Evolutionary conservation across 2,113 vertebrate species (phyloP).

Genomic region (Gobiocypris rarus): DNA sequence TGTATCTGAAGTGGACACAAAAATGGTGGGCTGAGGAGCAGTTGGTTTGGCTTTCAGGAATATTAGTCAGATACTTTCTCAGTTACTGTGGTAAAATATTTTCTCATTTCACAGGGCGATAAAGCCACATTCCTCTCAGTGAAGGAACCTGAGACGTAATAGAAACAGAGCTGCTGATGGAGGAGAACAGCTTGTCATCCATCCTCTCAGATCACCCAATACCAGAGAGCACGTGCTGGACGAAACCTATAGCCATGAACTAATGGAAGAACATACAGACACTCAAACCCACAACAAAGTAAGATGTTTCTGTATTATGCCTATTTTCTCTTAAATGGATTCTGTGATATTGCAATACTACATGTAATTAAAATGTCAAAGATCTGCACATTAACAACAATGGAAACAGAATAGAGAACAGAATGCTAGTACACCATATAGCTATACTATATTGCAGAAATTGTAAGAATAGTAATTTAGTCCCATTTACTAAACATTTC

Average conservation of each 20-base stretch:
- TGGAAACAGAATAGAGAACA: neutral
- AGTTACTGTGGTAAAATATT: conserved; percentile 14
- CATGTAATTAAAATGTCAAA: neutral
- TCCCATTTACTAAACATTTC: too few species aligned
- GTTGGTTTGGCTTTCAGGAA: neutral
- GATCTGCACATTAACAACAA: neutral
- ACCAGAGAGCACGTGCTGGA: neutral
- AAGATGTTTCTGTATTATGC: neutral
- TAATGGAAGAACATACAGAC: neutral
- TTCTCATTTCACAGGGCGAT: conserved; percentile 3
- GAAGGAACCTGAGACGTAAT: conserved; percentile 8
- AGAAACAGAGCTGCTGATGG: conserved; percentile 10
- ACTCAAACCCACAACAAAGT: neutral
- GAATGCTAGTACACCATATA: neutral
- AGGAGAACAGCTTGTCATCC: neutral
- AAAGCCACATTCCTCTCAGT: conserved; percentile 30
- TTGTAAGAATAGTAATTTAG: too few species aligned
- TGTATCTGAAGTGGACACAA: neutral
- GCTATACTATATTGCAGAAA: too few species aligned
- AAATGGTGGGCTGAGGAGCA: neutral
- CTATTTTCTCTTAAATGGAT: neutral
- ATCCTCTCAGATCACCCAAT: conserved; percentile 4
- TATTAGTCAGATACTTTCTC: conserved; percentile 1
- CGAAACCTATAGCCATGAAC: conserved; percentile 19
- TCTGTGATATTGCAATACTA: neutral